Evolutionary conservation across 2,888 invertebrate genomes (phyloP).

Genomic region (Halocaridina rubra): DNA sequence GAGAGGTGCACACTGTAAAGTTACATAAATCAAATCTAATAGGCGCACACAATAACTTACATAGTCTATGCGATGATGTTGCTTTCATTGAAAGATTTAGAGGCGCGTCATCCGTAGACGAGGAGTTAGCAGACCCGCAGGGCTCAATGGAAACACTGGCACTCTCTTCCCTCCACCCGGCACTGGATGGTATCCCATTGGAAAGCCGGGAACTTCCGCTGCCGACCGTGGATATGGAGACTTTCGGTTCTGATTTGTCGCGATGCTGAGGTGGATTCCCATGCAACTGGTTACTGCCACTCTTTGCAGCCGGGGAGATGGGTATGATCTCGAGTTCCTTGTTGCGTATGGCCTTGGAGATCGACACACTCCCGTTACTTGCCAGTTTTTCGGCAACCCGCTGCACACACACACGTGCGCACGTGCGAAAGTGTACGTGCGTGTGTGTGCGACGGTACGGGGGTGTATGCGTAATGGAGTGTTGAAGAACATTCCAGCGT

Average conservation of each 20-base stretch:
- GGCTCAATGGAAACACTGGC: constrained; percentile 53
- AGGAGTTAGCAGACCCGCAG: constrained; percentile 66
- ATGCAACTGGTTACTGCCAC: constrained; percentile 15
- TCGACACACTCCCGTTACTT: constrained; percentile 60
- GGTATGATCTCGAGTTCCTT: constrained; percentile 63
- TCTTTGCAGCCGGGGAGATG: constrained; percentile 57
- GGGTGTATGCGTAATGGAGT: constrained; percentile 53
- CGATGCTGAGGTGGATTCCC: constrained; percentile 25
- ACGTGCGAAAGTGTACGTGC: no score
- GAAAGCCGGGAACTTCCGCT: constrained; percentile 30
- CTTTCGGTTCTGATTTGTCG: constrained; percentile 59
- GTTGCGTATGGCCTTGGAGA: constrained; percentile 62
- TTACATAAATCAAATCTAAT: no score
- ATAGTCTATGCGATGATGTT: constrained; percentile 1
- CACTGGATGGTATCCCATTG: constrained; percentile 42
- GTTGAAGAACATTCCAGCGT: constrained; percentile 57
- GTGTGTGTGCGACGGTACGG: constrained; percentile 30
- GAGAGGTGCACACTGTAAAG: no score
- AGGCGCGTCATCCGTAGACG: constrained; percentile 76
- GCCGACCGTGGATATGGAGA: constrained; percentile 53
- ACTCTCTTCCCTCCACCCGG: constrained; percentile 48
- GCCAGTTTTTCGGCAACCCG: constrained; percentile 57
- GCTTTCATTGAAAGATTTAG: constrained; percentile 85
- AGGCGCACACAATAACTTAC: no score
- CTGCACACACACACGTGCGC: no score